Conservation (phyloP, 2,797 vertebrate genomes). For the Phrynocephalus vlangalii region DNA sequence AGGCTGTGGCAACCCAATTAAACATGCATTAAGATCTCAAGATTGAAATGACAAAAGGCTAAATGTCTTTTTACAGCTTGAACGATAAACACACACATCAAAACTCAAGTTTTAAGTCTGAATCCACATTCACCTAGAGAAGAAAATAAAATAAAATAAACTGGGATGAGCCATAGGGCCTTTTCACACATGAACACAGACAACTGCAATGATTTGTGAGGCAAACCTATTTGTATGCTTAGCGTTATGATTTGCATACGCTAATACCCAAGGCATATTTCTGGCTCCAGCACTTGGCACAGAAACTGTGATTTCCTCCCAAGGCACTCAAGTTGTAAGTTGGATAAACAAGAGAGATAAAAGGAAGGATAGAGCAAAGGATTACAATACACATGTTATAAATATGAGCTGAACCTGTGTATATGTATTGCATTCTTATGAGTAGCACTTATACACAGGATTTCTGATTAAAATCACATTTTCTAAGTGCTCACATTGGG, state of each 20-base stretch:
- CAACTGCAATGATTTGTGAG: slow-evolving; percentile 22
- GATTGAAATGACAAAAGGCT: slow-evolving; percentile 19
- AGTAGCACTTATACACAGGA: background rate
- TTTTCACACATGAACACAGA: slow-evolving; percentile 12
- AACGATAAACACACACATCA: slow-evolving; percentile 1
- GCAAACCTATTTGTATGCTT: slow-evolving; percentile 21
- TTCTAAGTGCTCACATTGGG: background rate
- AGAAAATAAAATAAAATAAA: background rate
- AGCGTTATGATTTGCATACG: background rate
- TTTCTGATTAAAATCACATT: background rate
- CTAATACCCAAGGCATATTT: background rate
- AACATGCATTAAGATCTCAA: background rate
- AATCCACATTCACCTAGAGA: background rate
- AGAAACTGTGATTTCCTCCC: slow-evolving; percentile 1
- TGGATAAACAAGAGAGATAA: slow-evolving; percentile 16
- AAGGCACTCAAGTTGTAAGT: slow-evolving; percentile 1
- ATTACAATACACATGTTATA: slow-evolving; percentile 1
- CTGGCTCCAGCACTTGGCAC: background rate
- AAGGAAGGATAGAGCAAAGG: background rate
- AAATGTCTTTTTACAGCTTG: slow-evolving; percentile 7
- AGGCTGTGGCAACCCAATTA: background rate
- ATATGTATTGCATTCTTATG: background rate
- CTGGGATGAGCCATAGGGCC: slow-evolving; percentile 1
- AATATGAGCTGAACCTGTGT: background rate
- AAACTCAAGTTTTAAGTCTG: background rate